Percentiles rank a stretch among this genome's conserved stretches.
These are phyloP conservation scores for Cataglyphis livida DNA, from an alignment of 2,888 invertebrate species.

Conservation along the genomic window DNA sequence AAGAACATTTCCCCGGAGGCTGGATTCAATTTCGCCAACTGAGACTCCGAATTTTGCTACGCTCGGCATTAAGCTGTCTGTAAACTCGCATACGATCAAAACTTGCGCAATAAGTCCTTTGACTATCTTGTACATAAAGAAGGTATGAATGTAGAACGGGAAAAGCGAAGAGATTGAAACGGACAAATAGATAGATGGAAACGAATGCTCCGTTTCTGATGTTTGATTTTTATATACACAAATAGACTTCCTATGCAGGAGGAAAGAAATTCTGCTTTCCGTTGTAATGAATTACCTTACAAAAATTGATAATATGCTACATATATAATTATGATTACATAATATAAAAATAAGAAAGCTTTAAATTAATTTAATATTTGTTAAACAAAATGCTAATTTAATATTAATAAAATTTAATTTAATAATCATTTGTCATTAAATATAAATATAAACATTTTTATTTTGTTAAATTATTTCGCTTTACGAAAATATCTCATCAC, in stretches of 20 bases:
- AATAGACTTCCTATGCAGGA: not conserved
- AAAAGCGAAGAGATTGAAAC: conserved; percentile 27
- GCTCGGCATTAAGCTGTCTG: conserved; percentile 68
- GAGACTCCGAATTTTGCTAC: conserved; percentile 78
- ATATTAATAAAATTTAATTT: not conserved
- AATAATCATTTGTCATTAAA: not conserved
- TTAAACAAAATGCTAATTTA: conserved; percentile 3
- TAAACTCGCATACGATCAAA: conserved; percentile 73
- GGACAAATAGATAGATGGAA: conserved; percentile 20
- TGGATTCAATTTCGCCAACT: conserved; percentile 81
- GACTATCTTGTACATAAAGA: conserved; percentile 65
- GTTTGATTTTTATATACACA: conserved; percentile 9
- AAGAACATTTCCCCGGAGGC: conserved; percentile 81
- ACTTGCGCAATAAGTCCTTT: conserved; percentile 77
- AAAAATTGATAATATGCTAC: not conserved
- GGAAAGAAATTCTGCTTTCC: not conserved
- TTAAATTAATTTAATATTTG: not conserved
- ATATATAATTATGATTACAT: not conserved
- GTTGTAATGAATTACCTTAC: not conserved
- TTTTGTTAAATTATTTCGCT: not conserved
- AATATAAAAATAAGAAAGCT: not conserved
- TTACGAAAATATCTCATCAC: not conserved
- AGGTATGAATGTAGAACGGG: conserved; percentile 15
- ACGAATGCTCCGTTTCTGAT: conserved; percentile 5
- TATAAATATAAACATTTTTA: not conserved